These are phyloP conservation scores for Pavo muticus DNA, from an alignment of 2,113 vertebrate species.

Conservation along the genomic window DNA sequence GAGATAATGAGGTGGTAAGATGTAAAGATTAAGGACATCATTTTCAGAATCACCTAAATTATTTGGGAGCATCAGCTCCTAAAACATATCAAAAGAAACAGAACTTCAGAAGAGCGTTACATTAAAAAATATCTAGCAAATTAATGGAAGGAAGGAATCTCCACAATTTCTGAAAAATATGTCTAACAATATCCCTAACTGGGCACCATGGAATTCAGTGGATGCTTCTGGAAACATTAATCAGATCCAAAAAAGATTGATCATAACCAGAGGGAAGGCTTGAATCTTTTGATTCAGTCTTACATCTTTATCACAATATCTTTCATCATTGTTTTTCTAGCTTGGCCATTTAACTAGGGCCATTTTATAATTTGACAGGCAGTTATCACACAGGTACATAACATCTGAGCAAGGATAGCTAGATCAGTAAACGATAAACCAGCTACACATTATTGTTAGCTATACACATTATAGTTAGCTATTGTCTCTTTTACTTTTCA, in stretches of 20 bases:
- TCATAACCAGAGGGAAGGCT: not conserved
- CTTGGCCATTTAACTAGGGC: not conserved
- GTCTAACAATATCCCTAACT: not conserved
- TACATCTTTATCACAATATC: not conserved
- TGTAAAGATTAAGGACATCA: not conserved
- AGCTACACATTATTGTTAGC: not conserved
- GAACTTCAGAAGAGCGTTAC: not conserved
- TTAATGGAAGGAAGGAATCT: not conserved
- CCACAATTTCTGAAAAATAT: not conserved
- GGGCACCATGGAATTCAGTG: not conserved
- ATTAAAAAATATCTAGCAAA: not conserved
- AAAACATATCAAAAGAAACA: not conserved
- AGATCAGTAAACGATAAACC: not conserved
- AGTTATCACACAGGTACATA: not conserved
- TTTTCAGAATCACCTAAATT: not conserved
- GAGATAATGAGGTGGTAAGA: not conserved
- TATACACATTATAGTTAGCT: not conserved
- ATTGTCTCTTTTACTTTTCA: rapidly evolving
- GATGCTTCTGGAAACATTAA: not conserved
- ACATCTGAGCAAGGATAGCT: not conserved
- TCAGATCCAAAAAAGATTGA: not conserved
- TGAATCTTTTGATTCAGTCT: not conserved
- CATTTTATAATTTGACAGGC: not conserved
- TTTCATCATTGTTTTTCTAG: not conserved
- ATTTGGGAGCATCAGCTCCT: not conserved